Conservation (phyloP, 1,140 invertebrate genomes). For the Diorhabda elongata region DNA sequence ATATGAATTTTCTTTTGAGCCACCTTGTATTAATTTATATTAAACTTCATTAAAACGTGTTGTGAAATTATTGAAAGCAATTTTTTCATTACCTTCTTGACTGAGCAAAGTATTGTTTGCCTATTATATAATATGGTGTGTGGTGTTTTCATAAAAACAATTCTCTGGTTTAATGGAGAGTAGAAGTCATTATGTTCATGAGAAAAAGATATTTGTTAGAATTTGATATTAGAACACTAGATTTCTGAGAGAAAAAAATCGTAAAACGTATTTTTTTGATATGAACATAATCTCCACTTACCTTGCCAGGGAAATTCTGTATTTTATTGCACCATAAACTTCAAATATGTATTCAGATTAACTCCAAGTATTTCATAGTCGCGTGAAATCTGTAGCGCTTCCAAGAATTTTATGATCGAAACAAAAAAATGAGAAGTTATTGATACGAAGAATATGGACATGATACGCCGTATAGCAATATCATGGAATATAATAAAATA, state of each 20-base stretch:
- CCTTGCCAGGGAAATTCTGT: conserved; percentile 11
- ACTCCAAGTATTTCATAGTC: conserved; percentile 5
- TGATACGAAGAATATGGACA: too few relatives aligned
- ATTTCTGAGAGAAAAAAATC: conserved; percentile 16
- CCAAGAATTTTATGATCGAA: conserved; percentile 6
- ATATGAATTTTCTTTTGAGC: too few relatives aligned
- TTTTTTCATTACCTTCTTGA: too few relatives aligned
- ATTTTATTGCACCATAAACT: conserved; percentile 15
- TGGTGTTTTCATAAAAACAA: too few relatives aligned
- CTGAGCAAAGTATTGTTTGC: too few relatives aligned
- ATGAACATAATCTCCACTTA: conserved; percentile 21
- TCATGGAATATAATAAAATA: too few relatives aligned
- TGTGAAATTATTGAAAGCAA: too few relatives aligned
- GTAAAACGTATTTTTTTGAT: conserved; percentile 18
- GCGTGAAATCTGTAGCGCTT: not conserved
- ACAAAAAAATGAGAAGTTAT: not conserved
- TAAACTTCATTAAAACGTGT: too few relatives aligned
- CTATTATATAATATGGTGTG: too few relatives aligned
- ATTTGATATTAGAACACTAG: conserved; percentile 10
- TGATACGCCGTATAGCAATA: too few relatives aligned
- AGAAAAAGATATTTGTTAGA: conserved; percentile 10
- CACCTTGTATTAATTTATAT: too few relatives aligned
- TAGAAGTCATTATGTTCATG: not conserved
- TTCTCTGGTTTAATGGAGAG: too few relatives aligned
- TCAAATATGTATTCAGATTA: conserved; percentile 14